Evolutionary conservation across 2,888 invertebrate genomes (phyloP).

Genomic region (Pseudococcus jackbeardsleyi): DNA sequence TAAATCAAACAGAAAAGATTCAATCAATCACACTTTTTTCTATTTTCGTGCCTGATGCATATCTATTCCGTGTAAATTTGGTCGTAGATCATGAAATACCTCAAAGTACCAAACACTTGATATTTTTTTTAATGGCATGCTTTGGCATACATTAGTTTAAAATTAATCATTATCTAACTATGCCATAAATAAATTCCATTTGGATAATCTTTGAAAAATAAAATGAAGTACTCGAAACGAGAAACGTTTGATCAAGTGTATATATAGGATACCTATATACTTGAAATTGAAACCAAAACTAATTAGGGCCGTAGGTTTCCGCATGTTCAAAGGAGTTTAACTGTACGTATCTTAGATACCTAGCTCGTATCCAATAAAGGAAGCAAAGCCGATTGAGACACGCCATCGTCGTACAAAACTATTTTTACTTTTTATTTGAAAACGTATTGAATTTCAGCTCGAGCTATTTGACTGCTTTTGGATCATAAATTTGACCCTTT

Average conservation of each 20-base stretch:
- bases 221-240: not conserved
- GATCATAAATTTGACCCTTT: constrained; percentile 5
- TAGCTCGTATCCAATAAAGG: not conserved
- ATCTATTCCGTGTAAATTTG: too few species aligned
- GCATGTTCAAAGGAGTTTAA: not conserved
- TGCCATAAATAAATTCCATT: too few species aligned
- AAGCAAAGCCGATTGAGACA: too few species aligned
- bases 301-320: not conserved
- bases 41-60: too few species aligned
- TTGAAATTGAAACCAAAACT: constrained; percentile 12
- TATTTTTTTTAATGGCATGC: too few species aligned
- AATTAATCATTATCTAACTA: too few species aligned
- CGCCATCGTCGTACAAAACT: not conserved
- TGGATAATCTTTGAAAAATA: too few species aligned
- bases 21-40: too few species aligned
- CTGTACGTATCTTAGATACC: not conserved
- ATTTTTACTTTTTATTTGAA: not conserved
- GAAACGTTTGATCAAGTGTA: constrained; percentile 1
- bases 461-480: not conserved
- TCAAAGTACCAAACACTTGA: too few species aligned
- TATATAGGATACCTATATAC: not conserved
- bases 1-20: too few species aligned
- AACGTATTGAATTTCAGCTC: constrained; percentile 7
- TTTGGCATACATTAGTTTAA: too few species aligned
- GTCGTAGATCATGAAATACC: too few species aligned